Percentiles rank a stretch among this genome's conserved stretches.
These are phyloP conservation scores for Melieria omissa DNA, from an alignment of 2,888 invertebrate genomes.

Conservation along the genomic window DNA sequence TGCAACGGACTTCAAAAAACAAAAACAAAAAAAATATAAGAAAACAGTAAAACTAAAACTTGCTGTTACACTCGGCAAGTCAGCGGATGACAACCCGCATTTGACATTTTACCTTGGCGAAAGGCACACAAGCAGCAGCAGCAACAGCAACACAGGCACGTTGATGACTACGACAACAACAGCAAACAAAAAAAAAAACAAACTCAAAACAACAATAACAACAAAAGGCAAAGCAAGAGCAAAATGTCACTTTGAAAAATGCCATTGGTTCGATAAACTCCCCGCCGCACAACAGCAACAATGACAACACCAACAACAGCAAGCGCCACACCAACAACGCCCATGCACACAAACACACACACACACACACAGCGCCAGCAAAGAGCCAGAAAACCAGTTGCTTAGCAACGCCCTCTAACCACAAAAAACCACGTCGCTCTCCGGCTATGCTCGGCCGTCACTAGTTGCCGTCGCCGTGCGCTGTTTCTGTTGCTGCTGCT, in stretches of 20 bases:
- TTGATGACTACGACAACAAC: constrained; percentile 15
- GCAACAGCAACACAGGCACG: constrained; percentile 14
- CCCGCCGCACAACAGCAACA: constrained; percentile 9
- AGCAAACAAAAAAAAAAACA: constrained; percentile 28
- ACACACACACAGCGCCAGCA: constrained; percentile 11
- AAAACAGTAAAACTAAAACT: constrained; percentile 41
- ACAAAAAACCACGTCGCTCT: constrained; percentile 44
- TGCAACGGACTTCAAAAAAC: constrained; percentile 37
- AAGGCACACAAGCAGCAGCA: constrained; percentile 34
- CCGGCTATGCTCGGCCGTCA: background rate
- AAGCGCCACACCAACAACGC: constrained; percentile 31
- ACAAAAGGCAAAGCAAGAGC: constrained; percentile 50
- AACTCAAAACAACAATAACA: constrained; percentile 11
- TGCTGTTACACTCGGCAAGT: constrained; percentile 44
- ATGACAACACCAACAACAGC: constrained; percentile 21
- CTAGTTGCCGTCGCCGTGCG: background rate
- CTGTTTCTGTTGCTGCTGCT: background rate
- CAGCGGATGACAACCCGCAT: constrained; percentile 62
- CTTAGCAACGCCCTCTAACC: constrained; percentile 67
- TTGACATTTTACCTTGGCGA: constrained; percentile 64
- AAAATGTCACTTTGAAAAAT: constrained; percentile 65
- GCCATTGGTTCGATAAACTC: constrained; percentile 61
- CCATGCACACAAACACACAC: background rate
- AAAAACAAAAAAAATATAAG: constrained; percentile 40
- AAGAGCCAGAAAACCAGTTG: constrained; percentile 57